Base-by-base conservation (phyloP, 2,888 invertebrate species). In the Gandaritis pyraliata region DNA sequence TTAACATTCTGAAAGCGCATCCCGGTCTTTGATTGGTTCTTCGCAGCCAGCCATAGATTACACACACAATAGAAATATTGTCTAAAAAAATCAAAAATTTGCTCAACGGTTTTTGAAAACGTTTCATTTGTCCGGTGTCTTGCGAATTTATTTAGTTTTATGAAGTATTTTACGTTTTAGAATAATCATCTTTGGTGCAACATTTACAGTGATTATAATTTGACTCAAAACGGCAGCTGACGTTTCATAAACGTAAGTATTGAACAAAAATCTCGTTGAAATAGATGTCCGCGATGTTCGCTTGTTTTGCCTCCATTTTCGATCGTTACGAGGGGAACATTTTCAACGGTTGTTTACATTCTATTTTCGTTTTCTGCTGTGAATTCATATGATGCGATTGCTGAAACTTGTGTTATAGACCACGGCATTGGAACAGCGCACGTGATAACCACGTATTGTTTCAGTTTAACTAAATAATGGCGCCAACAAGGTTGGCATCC, bases 401-500 rank as follows among this genome's bases (percentile, higher is more conserved):
- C 48, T 41, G 36, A 57, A 43, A 47, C 47, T 47, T 41, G 59
- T 68, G 62, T 63, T 60, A 72, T 68, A 72, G 65, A 57, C 47
- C 60, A 69, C 65, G 59, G 69, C 72, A 58, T 72, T 72, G 48
- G 65, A 61, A 18, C 52, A 72, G 73, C 72, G 70, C 85, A 83
- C 82, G 85, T 87, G 87, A 82, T 82, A 71, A 72, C 71, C 64
- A 61, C 70, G 69, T 66, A 73, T 79, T 80, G 76, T 87, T 85
- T 76, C 81, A 85, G 83, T 80, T 74, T 64, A 66, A 71, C 70
- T 73, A 85, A 95, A 81, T 72, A 85, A 95, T 95, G 95, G 94
- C 95, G 84, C 95, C 95, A 81, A 92, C 93, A 61, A 93, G 94
- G 88, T 85, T 93, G 87, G 83, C 93, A 77, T 92, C 90, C 70